Percentiles rank a stretch among this genome's conserved stretches.
Evolutionary conservation across 2,113 vertebrate species (phyloP).

Genomic region (Apus apus): DNA sequence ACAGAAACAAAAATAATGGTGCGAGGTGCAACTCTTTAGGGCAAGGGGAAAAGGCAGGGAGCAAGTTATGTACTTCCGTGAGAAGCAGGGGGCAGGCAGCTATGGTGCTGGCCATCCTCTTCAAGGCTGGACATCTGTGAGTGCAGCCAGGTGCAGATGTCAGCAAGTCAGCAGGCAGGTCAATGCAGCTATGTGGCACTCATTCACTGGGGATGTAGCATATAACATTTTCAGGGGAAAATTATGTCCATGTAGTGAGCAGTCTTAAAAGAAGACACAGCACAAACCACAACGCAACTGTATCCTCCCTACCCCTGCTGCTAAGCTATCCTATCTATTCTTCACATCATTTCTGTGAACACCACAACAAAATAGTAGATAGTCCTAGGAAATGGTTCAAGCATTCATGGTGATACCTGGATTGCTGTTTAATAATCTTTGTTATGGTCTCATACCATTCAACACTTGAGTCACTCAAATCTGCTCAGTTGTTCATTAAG

Average conservation of each 20-base stretch:
- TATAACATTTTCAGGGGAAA: background rate
- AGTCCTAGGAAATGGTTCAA: background rate
- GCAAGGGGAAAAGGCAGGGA: background rate
- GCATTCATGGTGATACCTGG: background rate
- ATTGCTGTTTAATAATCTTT: background rate
- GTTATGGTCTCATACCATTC: background rate
- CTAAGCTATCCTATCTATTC: background rate
- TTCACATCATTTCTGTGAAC: background rate
- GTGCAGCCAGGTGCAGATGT: background rate
- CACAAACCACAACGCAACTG: background rate
- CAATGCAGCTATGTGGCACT: rapidly evolving
- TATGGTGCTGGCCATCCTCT: background rate
- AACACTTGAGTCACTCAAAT: background rate
- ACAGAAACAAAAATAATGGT: background rate
- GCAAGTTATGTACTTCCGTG: background rate
- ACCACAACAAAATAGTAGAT: background rate
- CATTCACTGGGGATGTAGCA: background rate
- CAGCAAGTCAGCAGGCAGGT: background rate
- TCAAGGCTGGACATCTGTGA: background rate
- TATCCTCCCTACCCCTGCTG: background rate
- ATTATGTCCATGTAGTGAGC: background rate
- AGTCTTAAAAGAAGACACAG: background rate
- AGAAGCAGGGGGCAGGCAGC: background rate
- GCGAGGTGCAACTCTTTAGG: background rate
- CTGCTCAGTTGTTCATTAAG: background rate